Evolutionary conservation across 1,140 invertebrate genomes (phyloP), one percentile per base, ranked within the genome.

Genomic region (Zaprionus taronus): DNA sequence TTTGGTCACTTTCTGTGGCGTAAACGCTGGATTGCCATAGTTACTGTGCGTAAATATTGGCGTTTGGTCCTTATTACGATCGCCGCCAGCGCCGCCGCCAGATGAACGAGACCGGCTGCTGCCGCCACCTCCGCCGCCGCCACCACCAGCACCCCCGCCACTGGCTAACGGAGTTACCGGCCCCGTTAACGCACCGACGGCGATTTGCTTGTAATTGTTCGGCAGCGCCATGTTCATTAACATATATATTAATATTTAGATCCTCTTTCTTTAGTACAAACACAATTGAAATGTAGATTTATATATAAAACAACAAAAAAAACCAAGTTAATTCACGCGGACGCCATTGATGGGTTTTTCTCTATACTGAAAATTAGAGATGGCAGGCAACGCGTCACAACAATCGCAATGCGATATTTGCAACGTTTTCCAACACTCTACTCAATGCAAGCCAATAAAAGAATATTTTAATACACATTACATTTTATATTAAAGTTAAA

Each of bases 11-110:
- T 98, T 99, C 86, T 98, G 97, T 20, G 98, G 98, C 78, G 97
- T 96, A 93, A 99, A 99, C 73, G 96, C 96, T 44, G 98, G 97
- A 94, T 99, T 97, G 22, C 98, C 97, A 95, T 98, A 97, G 66
- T 96, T 95, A 58, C 97, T 97, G 80, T 96, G 95, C 41, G 98
- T 94, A 93, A 99, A 99, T 41, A 98, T 98, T 92, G 95, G 97
- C 73, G 95, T 94, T 91, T 95, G 94, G 81, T 95, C 94, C 83
- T 95, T 94, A 77, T 94, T 95, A 5, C 93, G 93, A 73, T 94
- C 93, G 34, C 94, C 92, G 41, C 91, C 80, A 14, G 89, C 80
- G 26, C 93, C 91, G 36, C 92, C 91, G 55, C 91, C 92, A 38
- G 91, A 92, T 15, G 93, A 91, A 66, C 91, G 80, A 5, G 91